Base-by-base conservation (phyloP, 1,140 invertebrate genomes). In the Drosophila eugracilis region DNA sequence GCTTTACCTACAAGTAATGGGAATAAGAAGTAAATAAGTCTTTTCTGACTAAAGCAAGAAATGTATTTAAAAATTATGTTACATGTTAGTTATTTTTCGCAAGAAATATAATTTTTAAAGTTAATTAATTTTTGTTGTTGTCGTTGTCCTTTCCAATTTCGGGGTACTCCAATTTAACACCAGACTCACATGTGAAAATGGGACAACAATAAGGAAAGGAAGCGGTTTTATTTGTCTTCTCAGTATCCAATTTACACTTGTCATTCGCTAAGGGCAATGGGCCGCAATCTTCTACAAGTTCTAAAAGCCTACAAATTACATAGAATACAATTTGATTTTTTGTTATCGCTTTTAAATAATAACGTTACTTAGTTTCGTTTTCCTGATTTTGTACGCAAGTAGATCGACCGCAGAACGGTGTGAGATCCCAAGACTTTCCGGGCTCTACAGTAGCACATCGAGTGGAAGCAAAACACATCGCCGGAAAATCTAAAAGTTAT, bases 381-480 rank as follows among this genome's bases (percentile, higher is more conserved):
- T 96, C 95, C 58, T 96, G 95, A 47, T 94, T 94, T 62, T 95
- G 93, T 1, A 97, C 95, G 91, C 96, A 97, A 32, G 96, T 97
- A 59, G 96, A 96, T 62, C 95, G 94, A 9, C 97, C 96, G 78
- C 96, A 97, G 94, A 97, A 97, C 2, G 96, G 96, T 6, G 95
- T 92, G 70, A 97, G 90, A 26, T 97, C 96, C 96, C 96, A 97
- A 22, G 94, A 93, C 91, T 97, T 95, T 34, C 94, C 95, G 28
- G 96, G 95, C 86, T 97, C 96, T 24, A 97, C 94, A 12, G 96
- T 97, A 1, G 96, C 95, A 90, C 96, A 97, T 63, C 94, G 94
- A n/a, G 96, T 97, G 0, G 96, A 97, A 1, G 96, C 96, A 92
- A 97, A 97, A 85, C 96, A 97, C 93, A 96, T 94, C 7, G 95